Base-by-base conservation (phyloP, 2,797 vertebrate genomes). In the Xerus rutilus region DNA sequence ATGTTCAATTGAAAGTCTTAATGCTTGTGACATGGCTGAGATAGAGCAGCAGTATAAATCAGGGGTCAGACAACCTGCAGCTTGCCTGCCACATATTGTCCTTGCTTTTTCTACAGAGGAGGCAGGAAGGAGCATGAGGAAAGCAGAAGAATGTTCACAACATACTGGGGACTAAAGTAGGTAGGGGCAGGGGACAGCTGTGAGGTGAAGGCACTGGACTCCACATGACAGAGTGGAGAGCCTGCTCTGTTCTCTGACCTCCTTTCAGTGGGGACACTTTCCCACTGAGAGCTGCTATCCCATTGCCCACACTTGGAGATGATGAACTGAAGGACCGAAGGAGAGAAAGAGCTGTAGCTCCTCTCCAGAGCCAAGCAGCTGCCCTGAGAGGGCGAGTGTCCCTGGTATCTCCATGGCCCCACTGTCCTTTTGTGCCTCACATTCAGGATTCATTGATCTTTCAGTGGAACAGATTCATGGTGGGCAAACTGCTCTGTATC, bases 381-480 rank as follows among this genome's bases (percentile, higher is more conserved):
- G 59, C 84, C 93, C 67, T 0, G 59, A 69, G 73, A 30, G 11
- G 52, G 8, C 0, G 0, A 35, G n/a, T 69, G 15, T 32, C 32
- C n/a, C 59, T 23, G n/a, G 18, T 12, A 10, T 74, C 35, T 32
- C 86, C 15, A 5, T 0, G 0, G 14, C 43, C 62, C 49, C 52
- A 62, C 78, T 15, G 17, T 4, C 83, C 78, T 89, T 89, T 62
- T 45, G 57, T 25, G 57, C 23, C 57, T 93, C 81, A 74, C 35
- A 67, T 82, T 92, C 78, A 84, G 65, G 84, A 81, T 49, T 64
- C 65, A 81, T 96, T 87, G 72, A 88, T 97, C 65, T 85, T 74
- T 95, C 81, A 30, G 11, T 18, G 47, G 76, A 81, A 93, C n/a
- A 70, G 77, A 88, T 74, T 92, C 14, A 5, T 67, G 39, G 70